Evolutionary conservation across 1,140 invertebrate species (phyloP).

Genomic region (Drosophila gunungcola): DNA sequence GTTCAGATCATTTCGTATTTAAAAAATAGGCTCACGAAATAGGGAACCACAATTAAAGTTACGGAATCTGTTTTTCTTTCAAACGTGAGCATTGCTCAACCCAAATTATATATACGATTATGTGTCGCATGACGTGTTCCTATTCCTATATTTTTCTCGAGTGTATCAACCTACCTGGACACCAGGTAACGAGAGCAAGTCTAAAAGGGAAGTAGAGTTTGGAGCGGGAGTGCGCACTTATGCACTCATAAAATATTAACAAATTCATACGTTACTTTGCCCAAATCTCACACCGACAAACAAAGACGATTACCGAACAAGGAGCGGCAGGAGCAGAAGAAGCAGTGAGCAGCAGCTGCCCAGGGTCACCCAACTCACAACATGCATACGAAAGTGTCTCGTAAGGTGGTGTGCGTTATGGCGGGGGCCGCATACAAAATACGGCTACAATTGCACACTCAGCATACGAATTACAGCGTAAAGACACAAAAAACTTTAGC

Average conservation of each 20-base stretch:
- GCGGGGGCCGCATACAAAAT: conserved; percentile 64
- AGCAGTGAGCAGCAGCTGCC: conserved; percentile 55
- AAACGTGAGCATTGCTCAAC: too few relatives aligned
- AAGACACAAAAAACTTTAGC: conserved; percentile 70
- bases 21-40: not conserved
- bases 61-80: too few relatives aligned
- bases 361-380: conserved; percentile 27
- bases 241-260: conserved; percentile 83
- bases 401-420: conserved; percentile 50
- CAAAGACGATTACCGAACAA: conserved; percentile 74
- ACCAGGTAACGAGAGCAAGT: conserved; percentile 34
- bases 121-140: too few relatives aligned
- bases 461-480: conserved; percentile 82
- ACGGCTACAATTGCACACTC: conserved; percentile 81
- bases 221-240: conserved; percentile 76
- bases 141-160: not conserved
- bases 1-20: not conserved
- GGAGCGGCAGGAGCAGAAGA: conserved; percentile 14
- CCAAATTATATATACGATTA: not conserved
- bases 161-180: conserved; percentile 36
- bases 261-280: conserved; percentile 83
- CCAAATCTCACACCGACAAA: conserved; percentile 76
- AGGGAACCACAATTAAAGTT: too few relatives aligned
- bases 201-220: conserved; percentile 30
- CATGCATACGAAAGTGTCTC: conserved; percentile 80